A percentile compares a stretch with the other conserved stretches of the same genome.
phyloP scores from a whole-genome alignment of 2,113 vertebrate genomes.

The Tupaia chinensis region DNA sequence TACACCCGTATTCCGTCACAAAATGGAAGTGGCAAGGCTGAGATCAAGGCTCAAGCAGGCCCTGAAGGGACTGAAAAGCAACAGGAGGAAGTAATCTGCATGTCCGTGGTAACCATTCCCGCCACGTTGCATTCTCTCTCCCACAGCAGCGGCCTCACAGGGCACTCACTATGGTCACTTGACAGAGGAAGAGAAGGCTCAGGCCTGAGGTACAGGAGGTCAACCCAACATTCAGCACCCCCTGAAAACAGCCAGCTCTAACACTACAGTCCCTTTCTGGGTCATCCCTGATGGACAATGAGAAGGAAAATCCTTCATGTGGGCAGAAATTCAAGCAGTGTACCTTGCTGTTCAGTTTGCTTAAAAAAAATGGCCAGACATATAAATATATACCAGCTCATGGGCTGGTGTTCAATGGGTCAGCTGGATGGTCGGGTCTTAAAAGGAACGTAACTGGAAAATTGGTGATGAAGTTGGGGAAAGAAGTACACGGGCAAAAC shows the following conservation, averaged over 20 bases:
- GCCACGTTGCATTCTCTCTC: neutral
- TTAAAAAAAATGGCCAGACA: neutral
- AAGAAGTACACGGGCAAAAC: neutral
- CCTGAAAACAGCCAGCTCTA: neutral
- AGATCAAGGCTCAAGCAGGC: neutral
- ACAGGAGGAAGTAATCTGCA: neutral
- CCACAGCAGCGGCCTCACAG: neutral
- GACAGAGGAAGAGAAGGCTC: neutral
- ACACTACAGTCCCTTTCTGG: neutral
- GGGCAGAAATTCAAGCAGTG: neutral
- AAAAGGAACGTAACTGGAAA: neutral
- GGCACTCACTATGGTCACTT: neutral
- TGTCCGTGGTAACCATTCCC: neutral
- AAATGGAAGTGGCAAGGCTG: neutral
- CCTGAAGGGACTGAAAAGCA: neutral
- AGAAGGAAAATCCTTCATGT: neutral
- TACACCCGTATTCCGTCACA: neutral
- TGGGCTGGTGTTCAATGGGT: neutral
- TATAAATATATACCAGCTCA: too few relatives aligned
- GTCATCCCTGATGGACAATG: neutral
- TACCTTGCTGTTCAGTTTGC: neutral
- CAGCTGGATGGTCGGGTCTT: neutral
- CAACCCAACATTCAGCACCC: rapidly evolving
- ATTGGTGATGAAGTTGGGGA: neutral
- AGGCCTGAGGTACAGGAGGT: neutral